Evolutionary conservation across 2,888 invertebrate species (phyloP), one percentile per base, ranked within the genome.

Genomic region (Octonoba sinensis): DNA sequence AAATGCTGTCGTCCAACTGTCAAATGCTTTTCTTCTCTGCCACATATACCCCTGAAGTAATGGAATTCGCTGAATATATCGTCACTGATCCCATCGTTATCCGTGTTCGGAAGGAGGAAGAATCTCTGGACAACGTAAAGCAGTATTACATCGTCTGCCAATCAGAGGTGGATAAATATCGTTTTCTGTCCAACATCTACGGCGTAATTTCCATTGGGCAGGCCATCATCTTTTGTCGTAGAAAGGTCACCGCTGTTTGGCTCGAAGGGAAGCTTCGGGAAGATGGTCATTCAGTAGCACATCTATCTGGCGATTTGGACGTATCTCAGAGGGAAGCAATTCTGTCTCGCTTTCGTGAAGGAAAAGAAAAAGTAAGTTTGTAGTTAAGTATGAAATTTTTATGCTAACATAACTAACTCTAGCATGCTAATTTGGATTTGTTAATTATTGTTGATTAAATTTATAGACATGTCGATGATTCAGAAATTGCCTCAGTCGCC

Each of bases 11-110:
- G 16, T 87, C 90, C 70, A 91, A 92, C 70, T 98, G 97, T 89
- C 99, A 99, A 89, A 96, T 97, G 94, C 93, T 99, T 93, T 94
- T 99, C 87, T 99, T 99, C 88, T 98, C 98, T 20, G 99, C 99
- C 1, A 99, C 99, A 0, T 99, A 99, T 88, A 95, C 95, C 84
- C 91, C 92, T 84, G 93, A 94, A 46, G 96, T 99, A 0, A 97
- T 99, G 95, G 93, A 94, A 85, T 99, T 99, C 91, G 99, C 99
- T 0, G 95, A 96, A 89, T 93, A 94, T 51, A 95, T 99, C 88
- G 94, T 98, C 15, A 93, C 93, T 18, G 94, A 96, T 90, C 96
- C 98, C 11, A 93, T 96, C 3, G 93, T 84, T 12, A 85, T 90
- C 86, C 91, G 95, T 87, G 88, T 99, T 69, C 87, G 89, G 83